Evolutionary conservation across 1,140 invertebrate species (phyloP).

Genomic region (Ips nitidus): DNA sequence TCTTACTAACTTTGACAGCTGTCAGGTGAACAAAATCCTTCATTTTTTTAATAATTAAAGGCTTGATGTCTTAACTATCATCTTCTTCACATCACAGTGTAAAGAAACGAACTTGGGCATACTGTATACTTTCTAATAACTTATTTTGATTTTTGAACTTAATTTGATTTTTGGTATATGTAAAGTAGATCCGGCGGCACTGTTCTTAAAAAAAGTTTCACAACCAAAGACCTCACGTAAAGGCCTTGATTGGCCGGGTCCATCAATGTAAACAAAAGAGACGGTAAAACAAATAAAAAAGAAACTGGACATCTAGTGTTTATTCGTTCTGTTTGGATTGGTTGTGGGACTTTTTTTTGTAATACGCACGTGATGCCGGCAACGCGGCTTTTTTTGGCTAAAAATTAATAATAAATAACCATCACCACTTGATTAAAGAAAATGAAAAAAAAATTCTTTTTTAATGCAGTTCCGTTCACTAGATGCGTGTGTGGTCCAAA

Average conservation of each 20-base stretch:
- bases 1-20: too few relatives aligned
- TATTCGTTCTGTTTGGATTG: constrained; percentile 24
- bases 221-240: constrained; percentile 27
- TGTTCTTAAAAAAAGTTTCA: constrained; percentile 7
- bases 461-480: not conserved
- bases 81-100: too few relatives aligned
- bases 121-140: too few relatives aligned
- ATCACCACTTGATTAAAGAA: not conserved
- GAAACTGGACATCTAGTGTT: constrained; percentile 32
- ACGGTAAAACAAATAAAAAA: constrained; percentile 27
- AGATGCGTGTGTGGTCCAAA: constrained; percentile 15
- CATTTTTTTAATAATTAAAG: too few relatives aligned
- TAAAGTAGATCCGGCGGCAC: not conserved
- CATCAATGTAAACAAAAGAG: constrained; percentile 28
- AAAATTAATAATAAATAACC: too few relatives aligned
- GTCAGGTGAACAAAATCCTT: too few relatives aligned
- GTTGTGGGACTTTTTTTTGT: constrained; percentile 13
- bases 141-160: too few relatives aligned
- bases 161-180: too few relatives aligned
- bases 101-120: too few relatives aligned
- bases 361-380: not conserved
- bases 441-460: constrained; percentile 5
- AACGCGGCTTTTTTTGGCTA: not conserved
- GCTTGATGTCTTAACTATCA: too few relatives aligned
- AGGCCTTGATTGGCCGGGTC: constrained; percentile 21